Evolutionary conservation across 2,113 vertebrate species (phyloP).

Genomic region (Brachyhypopomus occidentalis): DNA sequence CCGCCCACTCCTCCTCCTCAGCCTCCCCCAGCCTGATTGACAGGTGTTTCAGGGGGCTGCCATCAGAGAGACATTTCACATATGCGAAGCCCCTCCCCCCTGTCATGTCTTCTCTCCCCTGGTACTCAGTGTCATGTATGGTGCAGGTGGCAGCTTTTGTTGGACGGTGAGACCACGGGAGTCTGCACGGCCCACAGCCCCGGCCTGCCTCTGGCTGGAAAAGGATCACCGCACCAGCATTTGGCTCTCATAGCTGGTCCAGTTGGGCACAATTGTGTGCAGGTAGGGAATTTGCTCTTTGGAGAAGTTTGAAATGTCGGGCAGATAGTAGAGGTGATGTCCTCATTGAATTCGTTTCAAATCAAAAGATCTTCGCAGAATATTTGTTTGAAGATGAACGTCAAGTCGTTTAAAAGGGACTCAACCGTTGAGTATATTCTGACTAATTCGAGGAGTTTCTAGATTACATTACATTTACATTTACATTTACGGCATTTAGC

Average conservation of each 20-base stretch:
- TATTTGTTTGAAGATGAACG: neutral
- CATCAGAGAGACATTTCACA: constrained; percentile 84
- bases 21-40: constrained; percentile 72
- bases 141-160: constrained; percentile 69
- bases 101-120: constrained; percentile 72
- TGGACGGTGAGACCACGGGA: constrained; percentile 57
- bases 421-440: neutral
- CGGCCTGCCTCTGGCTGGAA: constrained; percentile 54
- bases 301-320: constrained; percentile 52
- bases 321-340: constrained; percentile 61
- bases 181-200: constrained; percentile 48
- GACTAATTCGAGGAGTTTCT: neutral
- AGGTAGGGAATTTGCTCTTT: constrained; percentile 60
- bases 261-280: constrained; percentile 61
- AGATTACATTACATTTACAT: too few relatives aligned
- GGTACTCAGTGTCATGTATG: constrained; percentile 79
- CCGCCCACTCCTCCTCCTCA: constrained; percentile 21
- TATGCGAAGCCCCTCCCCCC: constrained; percentile 77
- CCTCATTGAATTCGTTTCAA: constrained; percentile 39
- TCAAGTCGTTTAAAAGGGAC: constrained; percentile 1
- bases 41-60: constrained; percentile 71
- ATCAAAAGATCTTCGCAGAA: neutral
- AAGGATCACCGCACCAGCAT: constrained; percentile 69
- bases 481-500: too few relatives aligned
- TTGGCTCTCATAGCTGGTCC: constrained; percentile 65